Conservation (phyloP, 1,140 invertebrate genomes). For the Orussus abietinus region DNA sequence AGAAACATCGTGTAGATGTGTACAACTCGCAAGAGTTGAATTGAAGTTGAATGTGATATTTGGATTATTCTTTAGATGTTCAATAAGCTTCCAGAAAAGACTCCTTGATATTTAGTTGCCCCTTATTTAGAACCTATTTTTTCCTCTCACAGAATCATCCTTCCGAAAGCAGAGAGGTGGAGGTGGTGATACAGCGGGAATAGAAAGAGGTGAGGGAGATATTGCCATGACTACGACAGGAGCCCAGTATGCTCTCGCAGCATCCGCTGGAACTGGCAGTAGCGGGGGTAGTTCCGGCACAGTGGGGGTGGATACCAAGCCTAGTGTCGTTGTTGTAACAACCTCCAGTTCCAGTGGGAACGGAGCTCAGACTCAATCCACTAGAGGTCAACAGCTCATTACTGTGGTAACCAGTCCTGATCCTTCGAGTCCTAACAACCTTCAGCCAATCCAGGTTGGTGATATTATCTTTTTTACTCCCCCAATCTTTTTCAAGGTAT, state of each 20-base stretch:
- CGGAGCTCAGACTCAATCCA: constrained; percentile 42
- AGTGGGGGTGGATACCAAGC: constrained; percentile 48
- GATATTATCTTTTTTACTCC: background rate
- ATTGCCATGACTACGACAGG: constrained; percentile 54
- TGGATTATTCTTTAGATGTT: too few relatives aligned
- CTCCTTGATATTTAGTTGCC: constrained; percentile 4
- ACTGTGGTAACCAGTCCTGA: constrained; percentile 49
- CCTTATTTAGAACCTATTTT: constrained; percentile 9
- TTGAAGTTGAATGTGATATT: too few relatives aligned
- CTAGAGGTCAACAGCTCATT: constrained; percentile 47
- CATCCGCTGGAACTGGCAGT: constrained; percentile 45
- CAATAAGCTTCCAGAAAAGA: too few relatives aligned
- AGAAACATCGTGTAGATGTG: too few relatives aligned
- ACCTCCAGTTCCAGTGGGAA: constrained; percentile 46
- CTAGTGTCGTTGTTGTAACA: constrained; percentile 49
- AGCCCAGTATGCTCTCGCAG: constrained; percentile 51
- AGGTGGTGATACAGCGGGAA: constrained; percentile 34
- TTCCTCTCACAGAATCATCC: constrained; percentile 38
- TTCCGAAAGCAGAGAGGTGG: constrained; percentile 36
- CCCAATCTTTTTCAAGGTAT: constrained; percentile 1
- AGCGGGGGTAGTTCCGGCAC: constrained; percentile 39
- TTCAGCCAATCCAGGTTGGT: constrained; percentile 51
- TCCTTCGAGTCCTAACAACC: constrained; percentile 47
- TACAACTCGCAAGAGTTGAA: too few relatives aligned
- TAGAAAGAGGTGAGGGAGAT: constrained; percentile 44